Base-by-base conservation (phyloP, 2,113 vertebrate genomes). In the Oryzias woworae region DNA sequence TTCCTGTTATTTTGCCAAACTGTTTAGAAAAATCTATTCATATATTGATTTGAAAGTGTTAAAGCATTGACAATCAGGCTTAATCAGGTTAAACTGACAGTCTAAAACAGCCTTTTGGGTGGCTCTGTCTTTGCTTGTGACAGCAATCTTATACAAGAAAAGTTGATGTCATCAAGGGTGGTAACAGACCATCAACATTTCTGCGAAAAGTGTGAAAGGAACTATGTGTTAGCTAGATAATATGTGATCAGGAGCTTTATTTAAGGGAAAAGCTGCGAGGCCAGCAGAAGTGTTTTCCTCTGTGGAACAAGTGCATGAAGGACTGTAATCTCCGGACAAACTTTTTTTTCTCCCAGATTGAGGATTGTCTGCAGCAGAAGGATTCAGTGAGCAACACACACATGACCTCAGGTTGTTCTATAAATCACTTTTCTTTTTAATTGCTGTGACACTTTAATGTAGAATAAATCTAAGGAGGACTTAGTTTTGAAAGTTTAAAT, bases 241-340 rank as follows among this genome's bases (percentile, higher is more conserved):
- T 26, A 58, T 68, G 52, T 31, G 10, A 67, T 51, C 28, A 47
- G 28, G 44, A 58, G 45, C 20, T 42, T 16, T 58, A 69, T 62
- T 82, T 66, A 72, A 55, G 43, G 36, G 28, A 53, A 78, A 69
- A 31, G 7, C 18, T 22, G 17, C 7, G 20, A 41, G 36, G 48
- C 58, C 36, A 12, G 46, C 43, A 53, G 49, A 3, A 58, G 42
- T 49, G 28, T 50, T 64, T 71, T 54, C 24, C 50, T 20, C 52
- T 22, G 5, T 46, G 28, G 24, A 3, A 26, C 52, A 20, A 31
- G 6, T 31, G 17, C 5, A 28, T 23, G 23, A 23, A 14, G 14
- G 0, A 10, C 18, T 51, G 23, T 41, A 31, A 26, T 61, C 7
- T 65, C 22, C 31, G n/a, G 23, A 46, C 22, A 41, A 8, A 51